phyloP scores from a whole-genome alignment of 2,888 invertebrate genomes.

The Cylindroiulus punctatus region DNA sequence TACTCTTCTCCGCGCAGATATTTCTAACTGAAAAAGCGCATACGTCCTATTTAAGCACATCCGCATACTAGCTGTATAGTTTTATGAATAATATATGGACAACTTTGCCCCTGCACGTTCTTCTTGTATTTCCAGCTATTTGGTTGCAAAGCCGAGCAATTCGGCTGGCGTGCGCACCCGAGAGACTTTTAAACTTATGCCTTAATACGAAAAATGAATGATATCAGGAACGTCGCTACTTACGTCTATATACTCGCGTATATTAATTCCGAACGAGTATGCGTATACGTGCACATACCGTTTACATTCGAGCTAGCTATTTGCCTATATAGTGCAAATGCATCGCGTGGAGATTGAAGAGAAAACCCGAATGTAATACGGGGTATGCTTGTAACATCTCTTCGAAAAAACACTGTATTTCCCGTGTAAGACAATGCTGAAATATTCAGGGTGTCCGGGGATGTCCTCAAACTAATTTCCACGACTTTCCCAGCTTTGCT shows the following conservation, averaged over 20 bases:
- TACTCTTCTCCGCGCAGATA: not conserved
- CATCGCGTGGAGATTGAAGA: too few species aligned
- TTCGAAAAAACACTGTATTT: too few species aligned
- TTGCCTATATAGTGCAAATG: too few species aligned
- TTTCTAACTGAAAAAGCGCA: too few species aligned
- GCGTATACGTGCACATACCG: too few species aligned
- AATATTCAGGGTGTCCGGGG: too few species aligned
- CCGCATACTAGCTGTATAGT: not conserved
- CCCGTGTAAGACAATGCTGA: too few species aligned
- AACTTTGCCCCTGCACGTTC: not conserved
- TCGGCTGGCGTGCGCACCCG: constrained; percentile 7
- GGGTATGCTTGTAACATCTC: too few species aligned
- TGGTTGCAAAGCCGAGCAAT: constrained; percentile 22
- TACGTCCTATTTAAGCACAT: not conserved
- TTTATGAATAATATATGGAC: not conserved
- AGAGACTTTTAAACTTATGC: constrained; percentile 50
- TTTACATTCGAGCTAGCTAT: too few species aligned
- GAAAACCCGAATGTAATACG: too few species aligned
- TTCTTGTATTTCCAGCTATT: constrained; percentile 1
- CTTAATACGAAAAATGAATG: constrained; percentile 53
- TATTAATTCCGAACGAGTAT: not conserved
- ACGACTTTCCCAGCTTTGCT: too few species aligned
- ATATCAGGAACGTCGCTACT: constrained; percentile 42
- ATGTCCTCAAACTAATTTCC: too few species aligned
- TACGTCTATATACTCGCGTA: not conserved